These are phyloP conservation scores for Scomber colias DNA, from an alignment of 2,113 vertebrate species.

Conservation along the genomic window DNA sequence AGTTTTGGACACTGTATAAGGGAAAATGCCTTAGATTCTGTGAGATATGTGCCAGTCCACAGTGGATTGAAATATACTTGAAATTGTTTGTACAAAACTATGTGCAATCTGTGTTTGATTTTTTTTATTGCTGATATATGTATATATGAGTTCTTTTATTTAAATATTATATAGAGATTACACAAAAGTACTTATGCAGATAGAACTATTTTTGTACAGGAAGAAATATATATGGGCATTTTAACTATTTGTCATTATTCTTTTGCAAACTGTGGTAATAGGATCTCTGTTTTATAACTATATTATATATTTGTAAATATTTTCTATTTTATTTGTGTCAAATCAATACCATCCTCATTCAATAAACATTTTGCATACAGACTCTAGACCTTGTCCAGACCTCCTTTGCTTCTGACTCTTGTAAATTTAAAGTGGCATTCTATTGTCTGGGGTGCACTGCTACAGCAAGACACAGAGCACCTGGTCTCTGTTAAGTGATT, in stretches of 20 bases:
- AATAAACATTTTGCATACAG: conserved; percentile 89
- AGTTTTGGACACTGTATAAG: conserved; percentile 80
- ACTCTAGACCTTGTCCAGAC: conserved; percentile 61
- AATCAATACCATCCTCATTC: conserved; percentile 86
- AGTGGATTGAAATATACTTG: conserved; percentile 93
- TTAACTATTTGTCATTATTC: conserved; percentile 87
- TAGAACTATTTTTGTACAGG: conserved; percentile 98
- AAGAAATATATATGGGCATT: conserved; percentile 96
- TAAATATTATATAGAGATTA: conserved; percentile 89
- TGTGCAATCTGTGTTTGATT: conserved; percentile 93
- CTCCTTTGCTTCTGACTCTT: conserved; percentile 50
- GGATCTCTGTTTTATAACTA: conserved; percentile 82
- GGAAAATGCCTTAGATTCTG: conserved; percentile 83
- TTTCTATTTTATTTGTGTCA: conserved; percentile 88
- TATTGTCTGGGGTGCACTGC: conserved; percentile 54
- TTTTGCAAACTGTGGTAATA: conserved; percentile 84
- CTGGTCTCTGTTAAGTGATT: conserved; percentile 78
- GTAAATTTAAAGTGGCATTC: conserved; percentile 60
- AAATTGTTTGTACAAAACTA: conserved; percentile 92
- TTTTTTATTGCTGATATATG: conserved; percentile 83
- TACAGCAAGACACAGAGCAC: conserved; percentile 64
- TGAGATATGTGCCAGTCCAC: conserved; percentile 84
- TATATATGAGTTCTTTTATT: conserved; percentile 91
- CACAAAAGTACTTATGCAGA: conserved; percentile 87
- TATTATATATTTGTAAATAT: conserved; percentile 88